These are phyloP conservation scores for Eupithecia centaureata DNA, from an alignment of 2,888 invertebrate species.

Conservation along the genomic window DNA sequence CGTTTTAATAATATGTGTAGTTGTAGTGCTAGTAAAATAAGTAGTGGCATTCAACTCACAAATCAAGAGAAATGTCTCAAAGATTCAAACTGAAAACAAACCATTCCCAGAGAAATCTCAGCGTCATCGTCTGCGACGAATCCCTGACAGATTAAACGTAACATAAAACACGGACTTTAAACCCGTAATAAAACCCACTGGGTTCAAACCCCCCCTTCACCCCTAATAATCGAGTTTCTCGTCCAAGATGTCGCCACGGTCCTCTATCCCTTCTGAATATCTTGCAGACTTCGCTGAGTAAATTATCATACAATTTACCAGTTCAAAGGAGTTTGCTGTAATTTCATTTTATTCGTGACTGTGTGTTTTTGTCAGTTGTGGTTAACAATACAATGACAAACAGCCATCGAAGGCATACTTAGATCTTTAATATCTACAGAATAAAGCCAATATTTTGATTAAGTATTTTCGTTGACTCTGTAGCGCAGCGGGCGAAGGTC, in stretches of 20 bases:
- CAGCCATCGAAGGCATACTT: not conserved
- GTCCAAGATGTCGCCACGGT: slow-evolving; percentile 69
- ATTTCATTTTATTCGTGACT: slow-evolving; percentile 40
- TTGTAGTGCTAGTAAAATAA: no score
- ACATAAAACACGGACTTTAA: slow-evolving; percentile 42
- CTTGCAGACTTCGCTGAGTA: slow-evolving; percentile 54
- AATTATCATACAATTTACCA: slow-evolving; percentile 74
- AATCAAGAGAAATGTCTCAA: slow-evolving; percentile 5
- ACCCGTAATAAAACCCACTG: slow-evolving; percentile 36
- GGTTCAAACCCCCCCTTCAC: slow-evolving; percentile 34
- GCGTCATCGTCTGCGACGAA: slow-evolving; percentile 31
- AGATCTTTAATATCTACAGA: not conserved
- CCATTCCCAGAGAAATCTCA: slow-evolving; percentile 25
- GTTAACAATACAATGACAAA: not conserved
- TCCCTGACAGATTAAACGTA: slow-evolving; percentile 41
- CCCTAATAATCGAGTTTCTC: slow-evolving; percentile 74
- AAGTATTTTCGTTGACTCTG: not conserved
- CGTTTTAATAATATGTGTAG: not conserved
- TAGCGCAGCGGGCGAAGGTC: no score
- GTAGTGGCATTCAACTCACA: not conserved
- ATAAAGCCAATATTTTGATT: not conserved
- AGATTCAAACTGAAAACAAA: slow-evolving; percentile 14
- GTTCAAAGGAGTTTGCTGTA: slow-evolving; percentile 41
- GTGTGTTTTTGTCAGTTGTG: slow-evolving; percentile 19
- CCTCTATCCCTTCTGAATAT: slow-evolving; percentile 65